Evolutionary conservation across 2,113 vertebrate species (phyloP).

Genomic region (Dipodomys merriami): DNA sequence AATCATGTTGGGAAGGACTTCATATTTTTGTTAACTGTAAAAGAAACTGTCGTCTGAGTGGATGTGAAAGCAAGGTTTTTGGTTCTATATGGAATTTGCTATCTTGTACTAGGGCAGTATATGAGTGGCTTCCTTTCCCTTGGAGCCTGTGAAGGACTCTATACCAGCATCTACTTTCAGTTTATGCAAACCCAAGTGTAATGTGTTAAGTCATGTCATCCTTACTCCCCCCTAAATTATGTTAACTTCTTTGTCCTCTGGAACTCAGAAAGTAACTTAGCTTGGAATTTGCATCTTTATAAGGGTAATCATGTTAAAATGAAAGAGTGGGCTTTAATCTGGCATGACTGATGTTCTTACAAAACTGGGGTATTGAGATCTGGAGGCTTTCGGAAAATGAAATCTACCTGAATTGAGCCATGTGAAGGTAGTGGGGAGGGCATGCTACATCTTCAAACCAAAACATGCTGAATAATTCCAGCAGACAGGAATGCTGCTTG

Average conservation of each 20-base stretch:
- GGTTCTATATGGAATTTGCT: background rate
- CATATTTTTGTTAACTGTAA: too few relatives aligned
- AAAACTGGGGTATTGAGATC: background rate
- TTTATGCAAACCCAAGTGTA: background rate
- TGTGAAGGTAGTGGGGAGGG: background rate
- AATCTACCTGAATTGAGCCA: too few relatives aligned
- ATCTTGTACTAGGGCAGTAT: background rate
- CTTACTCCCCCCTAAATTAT: too few relatives aligned
- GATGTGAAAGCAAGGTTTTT: background rate
- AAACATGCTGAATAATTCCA: background rate
- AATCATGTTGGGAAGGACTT: too few relatives aligned
- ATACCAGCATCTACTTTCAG: background rate
- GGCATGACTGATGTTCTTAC: background rate
- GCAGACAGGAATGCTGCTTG: background rate
- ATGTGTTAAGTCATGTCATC: background rate
- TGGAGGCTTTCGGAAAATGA: background rate
- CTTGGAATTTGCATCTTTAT: background rate
- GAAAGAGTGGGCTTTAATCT: background rate
- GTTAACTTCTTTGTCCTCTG: too few relatives aligned
- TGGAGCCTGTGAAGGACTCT: background rate
- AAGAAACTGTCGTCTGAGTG: background rate
- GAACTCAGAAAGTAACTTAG: background rate
- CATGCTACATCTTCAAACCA: background rate
- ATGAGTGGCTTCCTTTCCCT: background rate
- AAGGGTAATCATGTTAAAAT: background rate